A percentile compares a stretch with the other conserved stretches of the same genome.
Evolutionary conservation across 2,888 invertebrate species (phyloP).

Genomic region (Brachycybe producta): DNA sequence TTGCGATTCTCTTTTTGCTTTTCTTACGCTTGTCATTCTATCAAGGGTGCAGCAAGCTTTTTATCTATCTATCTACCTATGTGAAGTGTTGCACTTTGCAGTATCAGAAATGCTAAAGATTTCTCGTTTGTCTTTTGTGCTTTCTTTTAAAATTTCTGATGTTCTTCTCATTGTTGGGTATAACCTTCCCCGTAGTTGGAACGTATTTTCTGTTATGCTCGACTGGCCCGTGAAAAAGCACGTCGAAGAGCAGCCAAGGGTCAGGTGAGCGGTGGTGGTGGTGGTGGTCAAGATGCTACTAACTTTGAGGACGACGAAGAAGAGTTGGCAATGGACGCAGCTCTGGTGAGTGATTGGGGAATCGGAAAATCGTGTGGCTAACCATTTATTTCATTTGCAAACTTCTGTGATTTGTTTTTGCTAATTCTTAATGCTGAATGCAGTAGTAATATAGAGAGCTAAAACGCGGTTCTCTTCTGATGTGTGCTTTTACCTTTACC

Average conservation of each 20-base stretch:
- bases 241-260: conserved; percentile 14
- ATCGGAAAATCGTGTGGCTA: neutral
- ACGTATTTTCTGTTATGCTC: conserved; percentile 76
- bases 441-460: too few species aligned
- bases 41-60: too few species aligned
- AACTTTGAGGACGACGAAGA: conserved; percentile 1
- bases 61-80: too few species aligned
- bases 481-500: too few species aligned
- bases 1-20: too few species aligned
- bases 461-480: too few species aligned
- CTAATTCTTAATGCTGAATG: too few species aligned
- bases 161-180: neutral
- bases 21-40: too few species aligned
- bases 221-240: conserved; percentile 18
- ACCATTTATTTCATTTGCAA: too few species aligned
- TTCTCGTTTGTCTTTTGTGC: too few species aligned
- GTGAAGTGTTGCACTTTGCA: too few species aligned
- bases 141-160: conserved; percentile 4
- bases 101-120: too few species aligned
- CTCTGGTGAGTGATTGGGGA: conserved; percentile 12
- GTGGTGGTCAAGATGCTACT: neutral
- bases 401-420: neutral
- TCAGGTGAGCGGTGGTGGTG: neutral
- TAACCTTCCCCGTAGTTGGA: conserved; percentile 54
- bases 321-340: conserved; percentile 7